phyloP scores from a whole-genome alignment of 35 echinoderm and acorn worm genomes.

The Acanthaster planci region DNA sequence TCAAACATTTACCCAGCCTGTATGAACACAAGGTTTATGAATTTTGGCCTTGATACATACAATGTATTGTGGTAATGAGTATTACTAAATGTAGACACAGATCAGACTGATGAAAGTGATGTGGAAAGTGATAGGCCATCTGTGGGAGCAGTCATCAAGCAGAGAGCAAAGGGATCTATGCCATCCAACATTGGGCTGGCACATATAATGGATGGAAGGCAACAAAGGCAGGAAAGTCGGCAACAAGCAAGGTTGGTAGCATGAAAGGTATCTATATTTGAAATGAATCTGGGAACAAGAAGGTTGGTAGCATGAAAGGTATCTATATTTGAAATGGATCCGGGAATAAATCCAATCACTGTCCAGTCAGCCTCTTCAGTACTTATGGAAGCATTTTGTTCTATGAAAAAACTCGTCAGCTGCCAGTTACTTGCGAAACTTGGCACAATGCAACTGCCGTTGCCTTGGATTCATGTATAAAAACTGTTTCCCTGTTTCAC shows the following conservation, averaged over 20 bases:
- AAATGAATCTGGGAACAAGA: too few species aligned
- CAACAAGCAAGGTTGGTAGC: neutral
- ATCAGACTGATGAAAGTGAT: slow-evolving; percentile 62
- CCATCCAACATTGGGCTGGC: neutral
- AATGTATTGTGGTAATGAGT: neutral
- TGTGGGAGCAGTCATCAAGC: neutral
- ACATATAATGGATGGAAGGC: neutral
- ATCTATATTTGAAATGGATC: too few species aligned
- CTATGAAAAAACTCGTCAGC: too few species aligned
- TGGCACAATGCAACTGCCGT: too few species aligned
- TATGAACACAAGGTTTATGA: neutral
- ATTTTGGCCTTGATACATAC: neutral
- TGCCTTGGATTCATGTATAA: too few species aligned
- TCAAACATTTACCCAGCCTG: too few species aligned
- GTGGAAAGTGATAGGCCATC: neutral
- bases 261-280: neutral
- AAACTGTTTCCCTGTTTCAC: too few species aligned
- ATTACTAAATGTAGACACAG: slow-evolving; percentile 33
- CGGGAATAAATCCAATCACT: too few species aligned
- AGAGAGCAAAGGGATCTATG: neutral
- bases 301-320: too few species aligned
- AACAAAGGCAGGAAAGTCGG: neutral
- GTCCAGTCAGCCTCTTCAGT: too few species aligned
- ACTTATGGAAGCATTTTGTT: too few species aligned
- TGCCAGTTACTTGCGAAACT: too few species aligned